Evolutionary conservation across 2,797 vertebrate genomes (phyloP).

Genomic region (Thripadectes ignobilis): DNA sequence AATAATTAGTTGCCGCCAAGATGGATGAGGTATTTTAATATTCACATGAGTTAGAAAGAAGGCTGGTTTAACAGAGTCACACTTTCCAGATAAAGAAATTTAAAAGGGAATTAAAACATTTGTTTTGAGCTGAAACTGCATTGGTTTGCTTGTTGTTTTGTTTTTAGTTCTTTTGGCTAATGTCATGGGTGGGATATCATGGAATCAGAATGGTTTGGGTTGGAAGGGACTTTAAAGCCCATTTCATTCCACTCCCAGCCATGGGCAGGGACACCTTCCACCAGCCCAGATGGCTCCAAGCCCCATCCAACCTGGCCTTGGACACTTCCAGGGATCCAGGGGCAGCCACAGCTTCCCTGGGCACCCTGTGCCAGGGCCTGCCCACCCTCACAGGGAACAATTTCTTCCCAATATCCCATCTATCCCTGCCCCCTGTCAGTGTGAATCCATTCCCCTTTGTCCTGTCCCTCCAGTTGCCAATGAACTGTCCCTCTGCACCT

Average conservation of each 20-base stretch:
- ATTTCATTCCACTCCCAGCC: fast-evolving
- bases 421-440: not conserved
- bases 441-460: not conserved
- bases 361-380: not conserved
- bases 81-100: not conserved
- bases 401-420: not conserved
- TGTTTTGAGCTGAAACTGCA: not conserved
- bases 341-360: not conserved
- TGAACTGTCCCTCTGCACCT: not conserved
- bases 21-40: slow-evolving; percentile 50
- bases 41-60: not conserved
- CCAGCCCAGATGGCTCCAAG: not conserved
- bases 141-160: not conserved
- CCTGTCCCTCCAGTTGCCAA: not conserved
- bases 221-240: not conserved
- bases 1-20: slow-evolving; percentile 45
- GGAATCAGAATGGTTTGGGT: not conserved
- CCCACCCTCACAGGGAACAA: not conserved
- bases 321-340: not conserved
- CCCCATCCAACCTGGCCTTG: not conserved
- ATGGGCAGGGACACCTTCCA: not conserved
- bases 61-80: not conserved
- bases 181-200: not conserved
- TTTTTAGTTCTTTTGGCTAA: not conserved
- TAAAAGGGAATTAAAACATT: not conserved